Conservation (phyloP, 2,113 vertebrate species). For the Nematolebias whitei region DNA sequence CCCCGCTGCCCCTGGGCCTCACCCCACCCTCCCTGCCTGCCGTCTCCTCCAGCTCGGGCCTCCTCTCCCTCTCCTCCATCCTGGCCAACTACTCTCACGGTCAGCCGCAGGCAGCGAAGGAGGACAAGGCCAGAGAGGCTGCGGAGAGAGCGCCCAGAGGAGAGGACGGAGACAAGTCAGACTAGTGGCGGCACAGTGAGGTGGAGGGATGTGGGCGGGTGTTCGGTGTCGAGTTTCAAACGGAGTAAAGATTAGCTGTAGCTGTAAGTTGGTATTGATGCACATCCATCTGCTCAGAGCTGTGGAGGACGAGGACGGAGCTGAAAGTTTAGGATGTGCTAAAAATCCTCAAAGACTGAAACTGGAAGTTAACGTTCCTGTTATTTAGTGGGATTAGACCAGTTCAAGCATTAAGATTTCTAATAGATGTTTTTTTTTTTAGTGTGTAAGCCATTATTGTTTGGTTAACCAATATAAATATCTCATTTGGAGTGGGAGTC, state of each 20-base stretch:
- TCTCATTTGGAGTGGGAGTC: conserved; percentile 36
- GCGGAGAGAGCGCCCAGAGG: conserved; percentile 86
- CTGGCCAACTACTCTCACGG: conserved; percentile 86
- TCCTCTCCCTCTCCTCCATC: conserved; percentile 92
- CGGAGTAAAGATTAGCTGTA: conserved; percentile 36
- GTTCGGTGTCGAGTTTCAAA: conserved; percentile 11
- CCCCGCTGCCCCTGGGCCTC: conserved; percentile 90
- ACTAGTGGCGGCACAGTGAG: conserved; percentile 74
- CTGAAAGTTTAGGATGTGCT: conserved; percentile 42
- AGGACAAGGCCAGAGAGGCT: conserved; percentile 92
- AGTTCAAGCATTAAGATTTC: conserved; percentile 66
- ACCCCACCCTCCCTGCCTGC: conserved; percentile 88
- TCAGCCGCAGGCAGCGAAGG: conserved; percentile 91
- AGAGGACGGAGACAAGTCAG: conserved; percentile 93
- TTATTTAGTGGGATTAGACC: conserved; percentile 64
- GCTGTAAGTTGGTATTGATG: conserved; percentile 43
- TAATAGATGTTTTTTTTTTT: conserved; percentile 44
- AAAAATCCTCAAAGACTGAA: conserved; percentile 46
- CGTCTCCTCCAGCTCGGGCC: conserved; percentile 89
- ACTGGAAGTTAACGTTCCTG: conserved; percentile 50
- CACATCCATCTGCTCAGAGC: conserved; percentile 56
- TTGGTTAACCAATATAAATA: conserved; percentile 46
- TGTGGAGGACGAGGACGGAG: conserved; percentile 41
- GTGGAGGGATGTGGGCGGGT: not conserved
- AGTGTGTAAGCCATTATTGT: conserved; percentile 45